Evolutionary conservation across 37 sponge, comb jelly and placozoan species (phyloP), one percentile per base, ranked within the genome.

Genomic region (Cliona cf. orientalis): DNA sequence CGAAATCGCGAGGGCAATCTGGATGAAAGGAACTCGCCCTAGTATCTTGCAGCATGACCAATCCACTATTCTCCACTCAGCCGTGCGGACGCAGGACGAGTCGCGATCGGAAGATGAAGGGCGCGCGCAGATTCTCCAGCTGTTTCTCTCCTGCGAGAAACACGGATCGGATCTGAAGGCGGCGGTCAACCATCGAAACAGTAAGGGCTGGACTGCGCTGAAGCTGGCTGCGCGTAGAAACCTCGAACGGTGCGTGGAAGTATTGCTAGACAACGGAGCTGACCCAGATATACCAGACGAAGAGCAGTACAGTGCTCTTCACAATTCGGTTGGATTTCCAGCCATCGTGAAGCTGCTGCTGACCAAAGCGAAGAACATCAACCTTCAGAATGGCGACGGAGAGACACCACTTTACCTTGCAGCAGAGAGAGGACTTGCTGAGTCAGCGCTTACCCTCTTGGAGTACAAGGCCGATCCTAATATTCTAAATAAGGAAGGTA

Each of bases 201-300:
- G 17, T 38, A 67, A 57, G 6, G 93, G 93, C 0, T 93, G 93
- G 93, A 93, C 93, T 5, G 93, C 89, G 17, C 39, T 93, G 42
- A 93, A 93, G 70, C 67, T 89, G 22, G 93, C 93, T n/a, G 86
- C 86, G 0, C 41, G 86, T 17, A 81, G 63, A 19, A 58, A 69
- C 23, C 66, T 93, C 55, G 90, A 93, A 69, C 43, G 46, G 46
- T 93, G 90, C 61, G 93, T 93, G 35, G 90, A 93, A 46, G 81
- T 85, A 5, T 45, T 93, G 66, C 31, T 93, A 17, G 59, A 81
- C 5, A 34, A 78, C 43, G 86, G 79, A 3, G 93, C 93, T 4
- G 79, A 93, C 58, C 86, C 93, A 28, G 76, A 81, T 34, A 14
- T 93, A 2, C 44, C 74, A 2, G 93, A 93, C 69, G 25, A 77